phyloP scores from a whole-genome alignment of 2,888 invertebrate species.

The Ophion ellenae region DNA sequence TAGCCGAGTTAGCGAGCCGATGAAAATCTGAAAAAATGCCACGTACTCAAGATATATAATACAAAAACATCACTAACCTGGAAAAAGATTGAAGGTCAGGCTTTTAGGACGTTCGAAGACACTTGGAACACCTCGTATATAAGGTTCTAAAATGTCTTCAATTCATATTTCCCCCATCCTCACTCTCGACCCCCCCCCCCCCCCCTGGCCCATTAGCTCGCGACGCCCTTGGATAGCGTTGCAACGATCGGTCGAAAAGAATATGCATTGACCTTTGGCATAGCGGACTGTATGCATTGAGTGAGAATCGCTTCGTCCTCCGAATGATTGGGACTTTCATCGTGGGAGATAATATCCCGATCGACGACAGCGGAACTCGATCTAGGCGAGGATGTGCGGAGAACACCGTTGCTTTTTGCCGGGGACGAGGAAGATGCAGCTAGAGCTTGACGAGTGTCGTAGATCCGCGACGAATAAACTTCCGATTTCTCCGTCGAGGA shows the following conservation, averaged over 20 bases:
- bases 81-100: too few relatives aligned
- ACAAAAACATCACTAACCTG: too few relatives aligned
- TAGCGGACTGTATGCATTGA: conserved; percentile 88
- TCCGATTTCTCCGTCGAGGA: conserved; percentile 41
- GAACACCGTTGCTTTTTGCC: conserved; percentile 32
- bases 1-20: too few relatives aligned
- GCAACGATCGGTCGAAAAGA: not conserved
- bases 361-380: conserved; percentile 22
- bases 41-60: too few relatives aligned
- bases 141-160: too few relatives aligned
- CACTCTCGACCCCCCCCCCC: too few relatives aligned
- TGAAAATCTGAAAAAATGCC: too few relatives aligned
- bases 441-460: conserved; percentile 31
- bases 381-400: conserved; percentile 38
- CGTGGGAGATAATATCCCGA: conserved; percentile 83
- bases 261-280: conserved; percentile 85
- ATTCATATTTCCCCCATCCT: too few relatives aligned
- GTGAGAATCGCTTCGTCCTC: conserved; percentile 87
- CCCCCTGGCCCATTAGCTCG: too few relatives aligned
- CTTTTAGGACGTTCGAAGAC: too few relatives aligned
- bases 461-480: conserved; percentile 16
- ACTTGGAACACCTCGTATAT: too few relatives aligned
- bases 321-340: conserved; percentile 87
- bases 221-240: too few relatives aligned
- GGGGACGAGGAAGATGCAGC: conserved; percentile 25